Conservation (phyloP, 2,888 invertebrate species). For the Agrochola macilenta region DNA sequence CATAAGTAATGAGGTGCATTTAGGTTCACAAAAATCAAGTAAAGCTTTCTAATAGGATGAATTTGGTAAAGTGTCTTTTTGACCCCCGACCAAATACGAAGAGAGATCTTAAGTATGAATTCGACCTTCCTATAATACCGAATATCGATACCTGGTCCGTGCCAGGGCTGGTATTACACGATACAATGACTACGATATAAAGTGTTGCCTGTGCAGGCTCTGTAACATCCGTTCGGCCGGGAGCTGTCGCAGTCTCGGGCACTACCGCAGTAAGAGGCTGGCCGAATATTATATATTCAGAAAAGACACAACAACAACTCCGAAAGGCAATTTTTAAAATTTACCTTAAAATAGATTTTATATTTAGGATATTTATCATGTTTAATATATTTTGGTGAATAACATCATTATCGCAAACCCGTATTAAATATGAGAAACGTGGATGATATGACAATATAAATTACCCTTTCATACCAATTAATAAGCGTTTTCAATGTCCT, state of each 20-base stretch:
- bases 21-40: slow-evolving; percentile 84
- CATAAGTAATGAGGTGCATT: slow-evolving; percentile 87
- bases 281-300: slow-evolving; percentile 88
- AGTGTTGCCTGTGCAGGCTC: slow-evolving; percentile 39
- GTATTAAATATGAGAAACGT: slow-evolving; percentile 91
- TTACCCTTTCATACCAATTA: slow-evolving; percentile 91
- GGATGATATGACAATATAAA: slow-evolving; percentile 91
- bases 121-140: slow-evolving; percentile 50
- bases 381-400: slow-evolving; percentile 89
- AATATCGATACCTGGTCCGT: slow-evolving; percentile 15
- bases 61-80: slow-evolving; percentile 79
- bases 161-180: slow-evolving; percentile 28
- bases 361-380: slow-evolving; percentile 88
- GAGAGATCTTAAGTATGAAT: slow-evolving; percentile 60
- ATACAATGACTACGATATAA: slow-evolving; percentile 39
- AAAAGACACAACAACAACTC: slow-evolving; percentile 87
- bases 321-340: slow-evolving; percentile 89
- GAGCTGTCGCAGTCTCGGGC: slow-evolving; percentile 49
- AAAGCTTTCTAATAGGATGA: slow-evolving; percentile 84
- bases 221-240: slow-evolving; percentile 43
- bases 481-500: slow-evolving; percentile 91
- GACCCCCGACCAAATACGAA: slow-evolving; percentile 68
- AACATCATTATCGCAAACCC: slow-evolving; percentile 91
- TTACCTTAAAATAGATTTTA: slow-evolving; percentile 88
- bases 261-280: slow-evolving; percentile 77